Conservation (phyloP, 1,140 invertebrate species). For the Drosophila quadrilineata region DNA sequence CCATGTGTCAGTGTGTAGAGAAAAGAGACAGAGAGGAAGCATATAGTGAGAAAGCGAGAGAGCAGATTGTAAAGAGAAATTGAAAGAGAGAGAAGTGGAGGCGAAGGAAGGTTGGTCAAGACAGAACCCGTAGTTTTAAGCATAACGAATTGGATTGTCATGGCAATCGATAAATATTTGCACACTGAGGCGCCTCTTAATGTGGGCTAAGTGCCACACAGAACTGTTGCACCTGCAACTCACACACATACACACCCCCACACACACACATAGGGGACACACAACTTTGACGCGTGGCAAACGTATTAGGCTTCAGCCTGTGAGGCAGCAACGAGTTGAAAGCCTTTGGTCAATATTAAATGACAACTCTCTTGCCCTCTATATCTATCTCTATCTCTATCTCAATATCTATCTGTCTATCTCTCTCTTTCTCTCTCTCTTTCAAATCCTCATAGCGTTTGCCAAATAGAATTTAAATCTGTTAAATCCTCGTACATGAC, state of each 20-base stretch:
- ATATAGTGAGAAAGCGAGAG: background rate
- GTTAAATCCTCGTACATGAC: slow-evolving; percentile 72
- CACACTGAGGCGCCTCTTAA: slow-evolving; percentile 42
- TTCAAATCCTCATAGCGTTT: slow-evolving; percentile 11
- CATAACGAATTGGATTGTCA: slow-evolving; percentile 72
- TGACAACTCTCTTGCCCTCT: slow-evolving; percentile 23
- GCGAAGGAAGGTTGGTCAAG: no score
- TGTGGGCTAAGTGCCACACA: slow-evolving; percentile 59
- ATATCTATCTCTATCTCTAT: background rate
- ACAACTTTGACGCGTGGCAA: no score
- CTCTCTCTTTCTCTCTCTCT: background rate
- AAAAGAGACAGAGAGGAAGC: background rate
- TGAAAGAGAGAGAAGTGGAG: slow-evolving; percentile 13
- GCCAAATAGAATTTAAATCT: slow-evolving; percentile 77
- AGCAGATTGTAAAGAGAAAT: background rate
- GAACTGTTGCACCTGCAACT: slow-evolving; percentile 13
- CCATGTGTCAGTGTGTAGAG: slow-evolving; percentile 2
- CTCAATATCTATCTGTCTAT: background rate
- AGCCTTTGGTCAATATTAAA: slow-evolving; percentile 62
- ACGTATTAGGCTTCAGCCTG: slow-evolving; percentile 11
- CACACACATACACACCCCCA: slow-evolving; percentile 7
- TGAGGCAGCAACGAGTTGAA: slow-evolving; percentile 1
- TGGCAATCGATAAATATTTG: slow-evolving; percentile 67
- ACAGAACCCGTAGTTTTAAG: slow-evolving; percentile 69
- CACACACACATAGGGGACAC: no score